Evolutionary conservation across 2,797 vertebrate genomes (phyloP).

Genomic region (Chloroceryle amazona): DNA sequence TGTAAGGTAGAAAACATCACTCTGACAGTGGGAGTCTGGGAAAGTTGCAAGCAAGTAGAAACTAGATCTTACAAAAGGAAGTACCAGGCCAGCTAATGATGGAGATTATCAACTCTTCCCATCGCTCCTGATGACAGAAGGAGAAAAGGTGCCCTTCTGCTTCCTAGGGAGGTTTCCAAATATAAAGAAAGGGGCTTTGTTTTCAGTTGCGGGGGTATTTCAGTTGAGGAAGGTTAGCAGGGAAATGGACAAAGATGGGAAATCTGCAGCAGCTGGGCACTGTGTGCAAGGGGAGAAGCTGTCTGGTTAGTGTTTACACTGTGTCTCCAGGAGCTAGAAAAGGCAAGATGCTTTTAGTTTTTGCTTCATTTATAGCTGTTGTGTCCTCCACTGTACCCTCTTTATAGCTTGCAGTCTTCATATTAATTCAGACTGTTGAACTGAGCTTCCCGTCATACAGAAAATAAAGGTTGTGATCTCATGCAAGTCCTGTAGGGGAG

Average conservation of each 20-base stretch:
- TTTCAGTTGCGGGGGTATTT: background rate
- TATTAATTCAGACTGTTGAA: background rate
- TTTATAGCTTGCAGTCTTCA: background rate
- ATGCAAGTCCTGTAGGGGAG: background rate
- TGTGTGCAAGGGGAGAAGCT: background rate
- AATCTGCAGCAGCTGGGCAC: background rate
- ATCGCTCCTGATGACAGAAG: constrained; percentile 12
- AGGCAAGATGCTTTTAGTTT: background rate
- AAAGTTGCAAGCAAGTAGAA: constrained; percentile 39
- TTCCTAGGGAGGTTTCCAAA: constrained; percentile 14
- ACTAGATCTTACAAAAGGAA: constrained; percentile 31
- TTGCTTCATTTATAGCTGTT: background rate
- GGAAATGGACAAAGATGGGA: background rate
- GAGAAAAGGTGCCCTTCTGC: constrained; percentile 37
- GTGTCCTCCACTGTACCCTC: background rate
- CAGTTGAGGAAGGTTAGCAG: background rate
- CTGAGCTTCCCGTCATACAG: background rate
- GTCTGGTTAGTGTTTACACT: background rate
- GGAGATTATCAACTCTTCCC: constrained; percentile 24
- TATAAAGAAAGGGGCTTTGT: constrained; percentile 10
- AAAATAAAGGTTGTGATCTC: background rate
- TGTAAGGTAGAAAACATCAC: background rate
- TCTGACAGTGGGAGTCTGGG: background rate
- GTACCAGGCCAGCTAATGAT: background rate
- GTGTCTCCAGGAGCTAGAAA: background rate